Conservation (phyloP, 2,113 vertebrate genomes). For the Oreocharis arfaki region DNA sequence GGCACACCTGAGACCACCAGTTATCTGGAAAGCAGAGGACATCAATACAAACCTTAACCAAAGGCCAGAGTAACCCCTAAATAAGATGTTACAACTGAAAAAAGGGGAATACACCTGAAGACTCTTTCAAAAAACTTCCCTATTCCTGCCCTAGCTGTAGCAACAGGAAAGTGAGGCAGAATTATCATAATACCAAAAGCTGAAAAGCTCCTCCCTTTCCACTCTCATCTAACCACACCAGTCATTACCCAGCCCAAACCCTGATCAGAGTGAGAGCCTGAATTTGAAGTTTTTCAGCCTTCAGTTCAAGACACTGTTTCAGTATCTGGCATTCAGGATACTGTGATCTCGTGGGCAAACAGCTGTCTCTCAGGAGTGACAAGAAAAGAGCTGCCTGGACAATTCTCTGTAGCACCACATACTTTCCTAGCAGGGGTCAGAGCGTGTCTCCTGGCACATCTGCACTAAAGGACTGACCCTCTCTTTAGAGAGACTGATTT, state of each 20-base stretch:
- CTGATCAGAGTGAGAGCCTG: not conserved
- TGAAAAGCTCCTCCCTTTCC: not conserved
- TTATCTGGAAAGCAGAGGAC: slow-evolving; percentile 81
- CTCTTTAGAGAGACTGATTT: not conserved
- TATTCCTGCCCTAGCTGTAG: not conserved
- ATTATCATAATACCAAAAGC: not conserved
- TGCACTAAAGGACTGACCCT: not conserved
- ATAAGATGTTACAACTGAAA: not conserved
- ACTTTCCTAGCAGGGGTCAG: not conserved
- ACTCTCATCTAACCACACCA: not conserved
- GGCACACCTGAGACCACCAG: slow-evolving; percentile 95
- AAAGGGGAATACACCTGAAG: not conserved
- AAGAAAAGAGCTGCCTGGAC: not conserved
- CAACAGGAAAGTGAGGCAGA: not conserved
- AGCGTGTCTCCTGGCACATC: not conserved
- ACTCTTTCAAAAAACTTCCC: not conserved
- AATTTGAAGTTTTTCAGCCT: not conserved
- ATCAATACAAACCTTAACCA: not conserved
- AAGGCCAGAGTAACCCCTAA: not conserved
- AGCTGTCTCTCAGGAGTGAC: not conserved
- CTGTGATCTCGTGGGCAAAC: not conserved
- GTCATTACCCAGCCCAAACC: not conserved
- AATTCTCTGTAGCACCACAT: not conserved
- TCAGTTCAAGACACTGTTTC: not conserved
- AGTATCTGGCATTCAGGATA: not conserved